Base-by-base conservation (phyloP, 2,888 invertebrate genomes). In the Tenthredo mesomela region DNA sequence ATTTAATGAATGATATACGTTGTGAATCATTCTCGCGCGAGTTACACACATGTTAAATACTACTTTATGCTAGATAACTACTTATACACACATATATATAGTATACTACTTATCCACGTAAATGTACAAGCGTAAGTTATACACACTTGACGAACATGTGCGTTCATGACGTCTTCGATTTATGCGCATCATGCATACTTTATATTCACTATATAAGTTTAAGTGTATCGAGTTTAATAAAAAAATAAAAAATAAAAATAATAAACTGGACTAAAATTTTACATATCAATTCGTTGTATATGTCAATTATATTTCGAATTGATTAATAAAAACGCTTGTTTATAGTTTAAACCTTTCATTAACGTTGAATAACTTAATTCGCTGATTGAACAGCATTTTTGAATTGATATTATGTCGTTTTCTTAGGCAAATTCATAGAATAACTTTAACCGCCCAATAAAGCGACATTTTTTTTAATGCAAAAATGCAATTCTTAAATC, bases 1-100 rank as follows among this genome's bases (percentile, higher is more conserved):
- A 18, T 33, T 40, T 70, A 29, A 65, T 82, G 82, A 67, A 82
- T 82, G 82, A 82, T 47, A 82, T 47, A 80, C 71, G 71, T 40
- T 12, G 58, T 61, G 80, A 80, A 83, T 70, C 83, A 67, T 70
- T 18, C 61, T 40, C 50, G n/a, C n/a, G n/a, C n/a, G 6, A 18
- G n/a, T 40, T 50, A n/a, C 6, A 54, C 18, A 33, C 67, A 18
- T 33, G 33, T 18, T 33, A 1, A 18, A 25, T 15, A 67, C 4
- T 33, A 33, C 18, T 33, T 0, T 33, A 67, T 25, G 67, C 12
- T 33, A 33, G 67, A 12, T 67, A 67, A 18, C 15, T 67, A n/a
- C n/a, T n/a, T n/a, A 58, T 21, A 33, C 21, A 61, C 61, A 61
- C 61, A 10, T 10, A n/a, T n/a, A n/a, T n/a, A n/a, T n/a, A n/a